These are phyloP conservation scores for Lagocephalus sceleratus DNA, from an alignment of 2,797 vertebrate genomes.

Conservation along the genomic window DNA sequence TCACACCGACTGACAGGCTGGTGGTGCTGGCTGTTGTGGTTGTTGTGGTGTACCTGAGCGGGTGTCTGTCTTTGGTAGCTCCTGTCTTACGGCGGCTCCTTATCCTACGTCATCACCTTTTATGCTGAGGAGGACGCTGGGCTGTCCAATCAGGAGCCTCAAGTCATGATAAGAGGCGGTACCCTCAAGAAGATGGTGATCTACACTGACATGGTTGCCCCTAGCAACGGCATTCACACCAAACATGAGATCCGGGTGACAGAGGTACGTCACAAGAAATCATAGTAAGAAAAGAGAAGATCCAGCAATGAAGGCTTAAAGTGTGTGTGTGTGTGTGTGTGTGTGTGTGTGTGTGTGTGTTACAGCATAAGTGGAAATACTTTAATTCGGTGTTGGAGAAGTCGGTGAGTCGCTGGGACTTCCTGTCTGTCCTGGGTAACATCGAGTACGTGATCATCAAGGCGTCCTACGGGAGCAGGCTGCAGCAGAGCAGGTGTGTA, in stretches of 20 bases:
- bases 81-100: slow-evolving; percentile 84
- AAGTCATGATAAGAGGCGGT: slow-evolving; percentile 89
- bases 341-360: slow-evolving; percentile 26
- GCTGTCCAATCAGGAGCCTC: slow-evolving; percentile 86
- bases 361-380: slow-evolving; percentile 89
- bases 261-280: slow-evolving; percentile 75
- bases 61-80: slow-evolving; percentile 68
- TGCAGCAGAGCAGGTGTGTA: slow-evolving; percentile 97
- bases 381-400: slow-evolving; percentile 88
- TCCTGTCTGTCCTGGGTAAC: slow-evolving; percentile 87
- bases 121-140: slow-evolving; percentile 79
- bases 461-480: slow-evolving; percentile 84
- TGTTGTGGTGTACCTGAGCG: neutral
- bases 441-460: slow-evolving; percentile 89
- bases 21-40: neutral
- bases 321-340: slow-evolving; percentile 9
- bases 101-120: slow-evolving; percentile 83
- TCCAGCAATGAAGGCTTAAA: neutral
- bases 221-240: slow-evolving; percentile 76
- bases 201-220: slow-evolving; percentile 77
- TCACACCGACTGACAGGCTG: neutral
- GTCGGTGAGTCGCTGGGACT: slow-evolving; percentile 82
- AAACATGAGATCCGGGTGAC: slow-evolving; percentile 78
- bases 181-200: slow-evolving; percentile 80
- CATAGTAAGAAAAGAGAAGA: neutral